These are phyloP conservation scores for Eurystomus glaucurus DNA, from an alignment of 2,797 vertebrate species.

Conservation along the genomic window DNA sequence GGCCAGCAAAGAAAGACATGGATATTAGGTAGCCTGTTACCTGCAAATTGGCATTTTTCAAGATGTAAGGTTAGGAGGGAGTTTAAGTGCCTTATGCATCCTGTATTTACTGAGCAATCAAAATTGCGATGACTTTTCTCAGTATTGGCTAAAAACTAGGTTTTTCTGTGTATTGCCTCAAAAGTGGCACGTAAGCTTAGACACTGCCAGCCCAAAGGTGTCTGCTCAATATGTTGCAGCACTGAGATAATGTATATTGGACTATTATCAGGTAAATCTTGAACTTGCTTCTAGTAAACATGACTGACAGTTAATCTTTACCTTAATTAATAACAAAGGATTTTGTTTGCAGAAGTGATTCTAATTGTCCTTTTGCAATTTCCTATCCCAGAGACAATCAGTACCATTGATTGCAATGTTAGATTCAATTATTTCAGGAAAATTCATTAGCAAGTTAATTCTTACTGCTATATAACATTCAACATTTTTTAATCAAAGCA, in stretches of 20 bases:
- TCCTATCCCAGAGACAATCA: constrained; percentile 39
- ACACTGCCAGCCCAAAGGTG: not conserved
- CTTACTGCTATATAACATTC: not conserved
- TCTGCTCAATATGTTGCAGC: not conserved
- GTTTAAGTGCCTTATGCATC: constrained; percentile 13
- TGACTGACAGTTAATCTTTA: constrained; percentile 65
- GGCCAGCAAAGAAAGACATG: constrained; percentile 35
- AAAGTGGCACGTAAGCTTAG: not conserved
- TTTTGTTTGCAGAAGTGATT: constrained; percentile 61
- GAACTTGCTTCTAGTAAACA: constrained; percentile 42
- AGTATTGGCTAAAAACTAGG: not conserved
- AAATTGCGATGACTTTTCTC: not conserved
- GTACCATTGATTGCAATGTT: constrained; percentile 47
- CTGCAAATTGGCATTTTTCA: constrained; percentile 37
- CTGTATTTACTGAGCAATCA: not conserved
- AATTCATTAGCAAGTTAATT: constrained; percentile 57
- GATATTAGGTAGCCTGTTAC: constrained; percentile 22
- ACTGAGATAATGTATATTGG: not conserved
- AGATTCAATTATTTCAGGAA: constrained; percentile 56
- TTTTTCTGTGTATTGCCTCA: not conserved
- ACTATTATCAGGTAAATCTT: not conserved
- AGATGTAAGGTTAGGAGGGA: not conserved
- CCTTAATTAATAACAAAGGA: constrained; percentile 56
- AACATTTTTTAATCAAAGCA: not conserved
- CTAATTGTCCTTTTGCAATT: constrained; percentile 45